A percentile compares a stretch with the other conserved stretches of the same genome.
Conservation (phyloP, 1,140 invertebrate genomes). For the Drosophila repletoides region DNA sequence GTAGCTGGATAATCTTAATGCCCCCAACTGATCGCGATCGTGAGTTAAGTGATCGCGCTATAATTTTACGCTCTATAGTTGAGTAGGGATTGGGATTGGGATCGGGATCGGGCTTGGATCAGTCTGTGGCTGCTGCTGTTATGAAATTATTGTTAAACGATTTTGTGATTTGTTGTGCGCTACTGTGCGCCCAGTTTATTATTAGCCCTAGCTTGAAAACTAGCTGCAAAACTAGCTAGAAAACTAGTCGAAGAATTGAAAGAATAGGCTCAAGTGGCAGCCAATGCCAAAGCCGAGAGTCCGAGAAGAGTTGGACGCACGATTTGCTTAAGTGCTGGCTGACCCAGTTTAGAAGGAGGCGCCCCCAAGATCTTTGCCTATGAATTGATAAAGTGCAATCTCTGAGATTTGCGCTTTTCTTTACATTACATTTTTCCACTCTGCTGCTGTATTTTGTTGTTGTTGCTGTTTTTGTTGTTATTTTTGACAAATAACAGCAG, state of each 20-base stretch:
- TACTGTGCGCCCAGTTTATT: conserved; percentile 69
- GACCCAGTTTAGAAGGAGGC: conserved; percentile 62
- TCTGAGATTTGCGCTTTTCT: conserved; percentile 70
- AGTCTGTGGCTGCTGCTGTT: conserved; percentile 41
- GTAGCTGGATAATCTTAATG: conserved; percentile 80
- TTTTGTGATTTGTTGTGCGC: conserved; percentile 79
- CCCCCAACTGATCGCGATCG: conserved; percentile 77
- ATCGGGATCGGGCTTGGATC: too few species aligned
- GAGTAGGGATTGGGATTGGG: too few species aligned
- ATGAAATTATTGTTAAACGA: conserved; percentile 80
- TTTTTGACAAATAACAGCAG: conserved; percentile 49
- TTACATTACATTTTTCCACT: too few species aligned
- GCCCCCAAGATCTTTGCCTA: conserved; percentile 47
- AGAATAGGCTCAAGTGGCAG: conserved; percentile 56
- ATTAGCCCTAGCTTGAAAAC: conserved; percentile 66
- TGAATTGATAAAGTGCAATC: conserved; percentile 71
- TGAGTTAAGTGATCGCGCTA: conserved; percentile 82
- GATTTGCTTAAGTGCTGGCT: conserved; percentile 73
- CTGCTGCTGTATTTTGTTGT: too few species aligned
- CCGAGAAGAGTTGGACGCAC: conserved; percentile 67
- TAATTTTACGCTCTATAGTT: conserved; percentile 67
- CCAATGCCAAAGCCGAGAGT: conserved; percentile 72
- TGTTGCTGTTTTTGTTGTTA: too few species aligned
- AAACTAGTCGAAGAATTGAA: conserved; percentile 32
- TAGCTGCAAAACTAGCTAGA: too few species aligned